Evolutionary conservation across 2,888 invertebrate genomes (phyloP), one percentile per base, ranked within the genome.

Genomic region (Cryptocheilus praepositus): DNA sequence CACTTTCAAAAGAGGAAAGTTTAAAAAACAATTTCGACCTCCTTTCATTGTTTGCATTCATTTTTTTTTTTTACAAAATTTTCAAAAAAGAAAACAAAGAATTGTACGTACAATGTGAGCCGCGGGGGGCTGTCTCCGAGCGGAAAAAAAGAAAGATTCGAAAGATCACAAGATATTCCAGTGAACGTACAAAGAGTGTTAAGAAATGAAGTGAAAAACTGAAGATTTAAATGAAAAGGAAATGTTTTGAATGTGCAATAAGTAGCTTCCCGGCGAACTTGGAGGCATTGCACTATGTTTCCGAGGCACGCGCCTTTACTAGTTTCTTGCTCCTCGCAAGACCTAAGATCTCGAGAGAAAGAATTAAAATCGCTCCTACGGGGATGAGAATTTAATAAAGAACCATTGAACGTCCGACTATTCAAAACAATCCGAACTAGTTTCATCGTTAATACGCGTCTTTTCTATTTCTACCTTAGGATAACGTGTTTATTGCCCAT

Each of bases 401-500:
- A 36, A 5, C 3, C 11, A 36, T 36, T 36, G 36, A 36, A 11
- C 36, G 36, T 36, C 36, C 1, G 36, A 36, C 36, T 8, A 36
- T 36, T 36, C 36, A 7, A 36, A 36, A 7, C 36, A 11, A 36
- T 36, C 36, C 7, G 8, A 36, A 22, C 18, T 28, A 51, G 11
- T 21, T 21, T 16, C 46, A 28, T 59, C 60, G 21, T 45, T 43
- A 46, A 36, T 36, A 28, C 58, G 60, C 8, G 54, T 21, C 62
- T 49, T 52, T 51, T 63, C 45, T 52, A 49, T 49, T 36, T 18
- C 49, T 45, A 58, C 21, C 36, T 56, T 56, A 44, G 19, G 21
- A 58, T 58, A 25, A 4, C 46, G 53, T 52, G 59, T 71, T 68
- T 64, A 75, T 63, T 80, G 79, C 80, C 75, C 77, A 76, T 81